These are phyloP conservation scores for Ophiodon elongatus DNA, from an alignment of 2,113 vertebrate species.

Conservation along the genomic window DNA sequence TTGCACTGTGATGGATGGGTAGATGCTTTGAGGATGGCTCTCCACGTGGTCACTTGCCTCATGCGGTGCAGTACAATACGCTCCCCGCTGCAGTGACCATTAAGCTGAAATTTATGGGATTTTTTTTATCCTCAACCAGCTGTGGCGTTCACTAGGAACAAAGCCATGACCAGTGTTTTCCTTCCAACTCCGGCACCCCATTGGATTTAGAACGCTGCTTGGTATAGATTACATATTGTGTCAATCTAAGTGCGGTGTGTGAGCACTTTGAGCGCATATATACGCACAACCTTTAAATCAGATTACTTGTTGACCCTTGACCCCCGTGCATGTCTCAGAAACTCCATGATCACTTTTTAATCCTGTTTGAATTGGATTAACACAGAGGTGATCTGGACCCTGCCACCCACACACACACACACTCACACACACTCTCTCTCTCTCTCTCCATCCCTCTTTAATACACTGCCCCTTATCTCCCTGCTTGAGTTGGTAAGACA, in stretches of 20 bases:
- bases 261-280: neutral
- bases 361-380: conserved; percentile 69
- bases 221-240: conserved; percentile 25
- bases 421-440: neutral
- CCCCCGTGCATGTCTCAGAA: conserved; percentile 28
- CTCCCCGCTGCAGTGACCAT: conserved; percentile 18
- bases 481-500: neutral
- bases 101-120: conserved; percentile 44
- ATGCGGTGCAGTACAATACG: conserved; percentile 18
- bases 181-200: conserved; percentile 34
- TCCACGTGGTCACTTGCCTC: conserved; percentile 31
- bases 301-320: conserved; percentile 50
- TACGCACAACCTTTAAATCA: conserved; percentile 44
- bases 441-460: neutral
- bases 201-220: conserved; percentile 13
- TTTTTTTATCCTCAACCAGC: conserved; percentile 34
- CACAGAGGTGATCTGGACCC: conserved; percentile 50
- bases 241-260: neutral
- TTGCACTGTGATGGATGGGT: conserved; percentile 50
- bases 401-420: conserved; percentile 16
- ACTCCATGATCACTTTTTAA: conserved; percentile 69
- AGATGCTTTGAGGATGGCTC: conserved; percentile 24
- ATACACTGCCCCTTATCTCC: neutral
- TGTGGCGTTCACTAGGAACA: conserved; percentile 28
- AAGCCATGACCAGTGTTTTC: conserved; percentile 5